A percentile compares a stretch with the other conserved stretches of the same genome.
phyloP scores from a whole-genome alignment of 1,140 invertebrate genomes.

The Aporrectodea caliginosa region DNA sequence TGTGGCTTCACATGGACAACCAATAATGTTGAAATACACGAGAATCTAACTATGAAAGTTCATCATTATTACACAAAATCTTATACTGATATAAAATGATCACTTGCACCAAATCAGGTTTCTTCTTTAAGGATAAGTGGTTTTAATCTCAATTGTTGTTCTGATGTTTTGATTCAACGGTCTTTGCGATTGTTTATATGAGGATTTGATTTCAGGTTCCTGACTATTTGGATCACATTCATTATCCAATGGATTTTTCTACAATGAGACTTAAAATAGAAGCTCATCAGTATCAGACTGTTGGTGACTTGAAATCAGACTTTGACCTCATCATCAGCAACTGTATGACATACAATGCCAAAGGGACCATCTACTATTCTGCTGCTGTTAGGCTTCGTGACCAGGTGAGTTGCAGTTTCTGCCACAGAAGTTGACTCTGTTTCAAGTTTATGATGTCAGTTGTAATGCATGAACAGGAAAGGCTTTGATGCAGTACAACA shows the following conservation, averaged over 20 bases:
- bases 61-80: too few relatives aligned
- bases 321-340: constrained; percentile 92
- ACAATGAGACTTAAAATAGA: constrained; percentile 79
- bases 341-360: constrained; percentile 89
- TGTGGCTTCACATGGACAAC: too few relatives aligned
- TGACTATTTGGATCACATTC: constrained; percentile 89
- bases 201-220: constrained; percentile 66
- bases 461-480: too few relatives aligned
- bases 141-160: background rate
- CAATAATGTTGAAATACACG: too few relatives aligned
- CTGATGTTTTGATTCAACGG: background rate
- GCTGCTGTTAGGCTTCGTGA: constrained; percentile 82
- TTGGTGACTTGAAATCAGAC: constrained; percentile 81
- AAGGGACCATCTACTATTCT: constrained; percentile 77
- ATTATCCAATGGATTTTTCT: constrained; percentile 90
- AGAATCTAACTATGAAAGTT: too few relatives aligned
- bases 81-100: too few relatives aligned
- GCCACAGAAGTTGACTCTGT: too few relatives aligned
- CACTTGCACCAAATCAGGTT: too few relatives aligned
- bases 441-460: too few relatives aligned
- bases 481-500: background rate
- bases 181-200: too few relatives aligned
- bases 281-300: constrained; percentile 71
- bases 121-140: too few relatives aligned
- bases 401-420: constrained; percentile 60